A percentile compares a stretch with the other conserved stretches of the same genome.
These are phyloP conservation scores for Cherax quadricarinatus DNA, from an alignment of 1,140 invertebrate genomes.

Conservation along the genomic window DNA sequence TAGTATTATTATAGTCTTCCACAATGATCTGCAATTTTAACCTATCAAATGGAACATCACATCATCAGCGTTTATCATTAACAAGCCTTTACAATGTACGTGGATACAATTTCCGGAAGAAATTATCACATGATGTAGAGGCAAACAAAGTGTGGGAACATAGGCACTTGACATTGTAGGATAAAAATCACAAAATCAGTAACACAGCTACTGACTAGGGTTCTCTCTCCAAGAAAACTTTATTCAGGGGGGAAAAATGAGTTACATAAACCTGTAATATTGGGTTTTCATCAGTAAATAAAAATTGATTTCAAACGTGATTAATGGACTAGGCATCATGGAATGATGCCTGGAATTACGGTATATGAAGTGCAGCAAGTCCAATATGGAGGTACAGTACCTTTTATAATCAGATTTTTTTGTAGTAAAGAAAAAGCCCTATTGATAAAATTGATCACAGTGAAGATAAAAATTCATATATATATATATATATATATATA, in stretches of 20 bases:
- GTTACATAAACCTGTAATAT: not conserved
- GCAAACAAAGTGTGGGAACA: not conserved
- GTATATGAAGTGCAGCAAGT: not conserved
- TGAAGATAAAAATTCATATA: not conserved
- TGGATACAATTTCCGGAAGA: not conserved
- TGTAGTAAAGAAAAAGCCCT: not conserved
- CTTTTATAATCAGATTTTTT: not conserved
- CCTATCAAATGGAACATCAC: not conserved
- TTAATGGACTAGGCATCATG: not conserved
- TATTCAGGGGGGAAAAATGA: not conserved
- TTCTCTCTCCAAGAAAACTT: not conserved
- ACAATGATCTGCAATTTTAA: constrained; percentile 2
- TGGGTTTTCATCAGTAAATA: not conserved
- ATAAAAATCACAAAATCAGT: not conserved
- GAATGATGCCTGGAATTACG: not conserved
- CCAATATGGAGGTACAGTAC: not conserved
- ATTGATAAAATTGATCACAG: not conserved
- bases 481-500: not conserved
- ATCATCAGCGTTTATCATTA: not conserved
- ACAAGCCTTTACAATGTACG: not conserved
- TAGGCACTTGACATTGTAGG: not conserved
- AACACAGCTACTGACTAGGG: not conserved
- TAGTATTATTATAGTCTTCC: not conserved
- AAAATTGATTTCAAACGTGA: not conserved
- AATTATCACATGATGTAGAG: not conserved